Evolutionary conservation across 2,888 invertebrate species (phyloP).

Genomic region (Drosophila monieri): DNA sequence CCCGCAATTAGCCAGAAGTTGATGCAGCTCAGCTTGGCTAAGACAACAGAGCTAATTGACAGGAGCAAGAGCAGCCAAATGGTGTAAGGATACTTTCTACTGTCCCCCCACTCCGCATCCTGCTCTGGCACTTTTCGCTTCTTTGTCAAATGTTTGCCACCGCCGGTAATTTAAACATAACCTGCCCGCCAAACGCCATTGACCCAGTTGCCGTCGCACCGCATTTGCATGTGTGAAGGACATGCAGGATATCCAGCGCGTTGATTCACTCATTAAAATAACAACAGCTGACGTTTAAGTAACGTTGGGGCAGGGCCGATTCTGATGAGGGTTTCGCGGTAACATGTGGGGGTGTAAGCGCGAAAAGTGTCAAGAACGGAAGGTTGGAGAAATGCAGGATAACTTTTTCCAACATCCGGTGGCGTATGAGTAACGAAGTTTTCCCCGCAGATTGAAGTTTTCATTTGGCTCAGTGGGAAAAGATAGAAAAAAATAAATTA

Average conservation of each 20-base stretch:
- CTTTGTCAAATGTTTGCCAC: constrained; percentile 2
- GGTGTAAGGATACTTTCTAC: constrained; percentile 22
- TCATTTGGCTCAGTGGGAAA: background rate
- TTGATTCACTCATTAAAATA: constrained; percentile 69
- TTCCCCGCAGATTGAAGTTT: constrained; percentile 19
- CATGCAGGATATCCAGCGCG: constrained; percentile 28
- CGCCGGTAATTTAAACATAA: constrained; percentile 47
- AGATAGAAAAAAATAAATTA: background rate
- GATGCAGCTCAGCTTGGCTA: constrained; percentile 58
- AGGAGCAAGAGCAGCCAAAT: constrained; percentile 6
- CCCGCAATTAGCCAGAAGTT: constrained; percentile 66
- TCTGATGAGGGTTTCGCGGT: constrained; percentile 26
- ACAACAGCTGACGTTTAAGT: constrained; percentile 65
- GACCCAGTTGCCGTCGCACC: constrained; percentile 53
- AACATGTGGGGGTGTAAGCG: constrained; percentile 1
- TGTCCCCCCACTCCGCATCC: background rate
- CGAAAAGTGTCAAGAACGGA: background rate
- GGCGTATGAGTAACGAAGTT: constrained; percentile 25
- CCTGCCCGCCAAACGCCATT: constrained; percentile 43
- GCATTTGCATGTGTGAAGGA: constrained; percentile 42
- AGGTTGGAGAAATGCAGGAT: background rate
- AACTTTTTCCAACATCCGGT: constrained; percentile 15
- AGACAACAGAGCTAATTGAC: constrained; percentile 65
- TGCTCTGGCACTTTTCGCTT: background rate
- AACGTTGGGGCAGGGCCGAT: constrained; percentile 29